Conservation (phyloP, 2,888 invertebrate species). For the Harpalus rufipes region DNA sequence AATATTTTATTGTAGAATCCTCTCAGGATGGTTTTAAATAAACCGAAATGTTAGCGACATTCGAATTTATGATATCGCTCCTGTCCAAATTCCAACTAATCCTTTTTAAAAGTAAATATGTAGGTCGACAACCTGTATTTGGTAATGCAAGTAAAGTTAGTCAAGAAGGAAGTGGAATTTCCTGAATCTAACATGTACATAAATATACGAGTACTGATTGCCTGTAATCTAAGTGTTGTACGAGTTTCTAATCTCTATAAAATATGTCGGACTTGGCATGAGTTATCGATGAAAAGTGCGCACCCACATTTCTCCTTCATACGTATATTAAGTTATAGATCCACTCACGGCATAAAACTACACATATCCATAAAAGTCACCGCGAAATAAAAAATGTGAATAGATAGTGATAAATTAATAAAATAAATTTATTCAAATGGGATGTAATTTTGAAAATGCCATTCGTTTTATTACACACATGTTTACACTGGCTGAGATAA, state of each 20-base stretch:
- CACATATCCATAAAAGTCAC: slow-evolving; percentile 48
- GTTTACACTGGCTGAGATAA: slow-evolving; percentile 62
- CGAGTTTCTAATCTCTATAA: neutral
- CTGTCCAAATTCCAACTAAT: too few relatives aligned
- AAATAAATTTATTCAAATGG: slow-evolving; percentile 67
- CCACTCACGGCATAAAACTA: slow-evolving; percentile 17
- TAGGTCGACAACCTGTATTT: too few relatives aligned
- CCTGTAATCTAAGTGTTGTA: neutral
- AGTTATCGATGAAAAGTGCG: neutral
- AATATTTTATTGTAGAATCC: too few relatives aligned
- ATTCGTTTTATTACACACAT: slow-evolving; percentile 66
- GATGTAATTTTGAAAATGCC: slow-evolving; percentile 66
- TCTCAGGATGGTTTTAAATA: too few relatives aligned
- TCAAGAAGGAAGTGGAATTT: too few relatives aligned
- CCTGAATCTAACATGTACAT: too few relatives aligned
- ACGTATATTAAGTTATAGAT: slow-evolving; percentile 41
- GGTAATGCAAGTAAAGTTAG: too few relatives aligned
- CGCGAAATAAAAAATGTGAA: slow-evolving; percentile 45
- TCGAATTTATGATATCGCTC: too few relatives aligned
- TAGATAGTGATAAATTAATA: slow-evolving; percentile 63
- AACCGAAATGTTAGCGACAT: too few relatives aligned
- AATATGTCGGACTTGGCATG: neutral
- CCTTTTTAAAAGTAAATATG: too few relatives aligned
- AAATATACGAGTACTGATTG: neutral
- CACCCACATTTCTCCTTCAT: slow-evolving; percentile 10